Evolutionary conservation across 2,888 invertebrate genomes (phyloP), one percentile per base, ranked within the genome.

Genomic region (Aspidiotus destructor): DNA sequence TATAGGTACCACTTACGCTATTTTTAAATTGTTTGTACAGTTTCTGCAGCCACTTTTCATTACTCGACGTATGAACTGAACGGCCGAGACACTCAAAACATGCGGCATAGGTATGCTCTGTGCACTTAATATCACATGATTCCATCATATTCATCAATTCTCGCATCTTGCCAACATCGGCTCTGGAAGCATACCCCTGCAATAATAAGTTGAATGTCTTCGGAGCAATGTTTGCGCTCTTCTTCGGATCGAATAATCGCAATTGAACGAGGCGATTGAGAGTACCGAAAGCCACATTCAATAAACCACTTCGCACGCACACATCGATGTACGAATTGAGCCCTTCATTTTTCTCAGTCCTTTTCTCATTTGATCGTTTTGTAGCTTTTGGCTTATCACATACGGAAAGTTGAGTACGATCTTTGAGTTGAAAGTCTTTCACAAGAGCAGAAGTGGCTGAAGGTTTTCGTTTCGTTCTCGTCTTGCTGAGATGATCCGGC

Each of bases 21-120:
- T 78, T 74, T 63, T 80, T 74, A 74, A 87, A 84, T 72, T 82
- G 76, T 52, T 78, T 74, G 73, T 0, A 73, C 54, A 58, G 71
- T 69, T 62, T 73, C 69, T 72, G 77, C 76, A 64, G 77, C 74
- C 72, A 80, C 57, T 69, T 70, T 68, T 63, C 61, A 41, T 67
- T 71, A 7, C 71, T 63, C 55, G 40, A 68, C 41, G 70, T 73
- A 16, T 73, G 68, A 69, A 76, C 75, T 7, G 77, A 71, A 42
- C 82, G 79, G 0, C 83, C 88, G 5, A 91, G 76, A 75, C 89
- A 88, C 76, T 92, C 89, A 72, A 92, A 85, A 60, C 86, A 78
- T 0, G 85, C 84, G 0, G 87, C 86, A 76, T 83, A 92, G 0
- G 87, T 87, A 77, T 92, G 87, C 6, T 84, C 77, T 74, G 82